Percentiles rank a stretch among this genome's conserved stretches.
Evolutionary conservation across 2,888 invertebrate species (phyloP).

Genomic region (Argyresthia goedartella): DNA sequence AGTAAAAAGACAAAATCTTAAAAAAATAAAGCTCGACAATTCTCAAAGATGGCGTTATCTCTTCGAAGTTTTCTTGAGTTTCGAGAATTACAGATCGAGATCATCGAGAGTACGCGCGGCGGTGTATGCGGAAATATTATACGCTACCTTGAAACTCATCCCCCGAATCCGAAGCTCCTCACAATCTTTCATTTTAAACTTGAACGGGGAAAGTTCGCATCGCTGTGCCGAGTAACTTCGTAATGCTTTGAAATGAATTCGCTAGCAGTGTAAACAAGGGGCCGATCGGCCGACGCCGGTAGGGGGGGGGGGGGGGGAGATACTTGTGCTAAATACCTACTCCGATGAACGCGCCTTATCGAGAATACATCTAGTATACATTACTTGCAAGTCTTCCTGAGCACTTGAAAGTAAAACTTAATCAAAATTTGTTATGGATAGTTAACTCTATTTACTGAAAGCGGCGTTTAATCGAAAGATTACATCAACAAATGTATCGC

Average conservation of each 20-base stretch:
- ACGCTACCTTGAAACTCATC: conserved; percentile 7
- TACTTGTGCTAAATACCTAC: too few species aligned
- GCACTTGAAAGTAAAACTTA: too few species aligned
- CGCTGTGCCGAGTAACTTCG: conserved; percentile 14
- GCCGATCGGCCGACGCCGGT: too few species aligned
- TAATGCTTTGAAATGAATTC: conserved; percentile 19
- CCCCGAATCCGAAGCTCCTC: conserved; percentile 13
- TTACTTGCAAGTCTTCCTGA: too few species aligned
- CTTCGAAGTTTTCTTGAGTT: background rate
- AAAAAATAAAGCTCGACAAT: background rate
- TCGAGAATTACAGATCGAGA: background rate
- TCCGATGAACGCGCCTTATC: too few species aligned
- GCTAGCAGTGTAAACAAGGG: conserved; percentile 18
- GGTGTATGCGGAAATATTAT: conserved; percentile 1
- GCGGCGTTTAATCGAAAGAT: background rate
- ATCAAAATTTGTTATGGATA: too few species aligned
- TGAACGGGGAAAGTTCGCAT: conserved; percentile 27
- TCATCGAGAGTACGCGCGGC: background rate
- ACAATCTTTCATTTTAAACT: conserved; percentile 53
- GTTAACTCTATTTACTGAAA: too few species aligned
- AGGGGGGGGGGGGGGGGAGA: too few species aligned
- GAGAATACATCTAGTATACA: too few species aligned
- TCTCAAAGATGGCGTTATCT: background rate
- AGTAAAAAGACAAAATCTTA: background rate
- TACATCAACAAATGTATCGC: conserved; percentile 19